Evolutionary conservation across 2,888 invertebrate species (phyloP).

Genomic region (Ditylenchus weischeri): DNA sequence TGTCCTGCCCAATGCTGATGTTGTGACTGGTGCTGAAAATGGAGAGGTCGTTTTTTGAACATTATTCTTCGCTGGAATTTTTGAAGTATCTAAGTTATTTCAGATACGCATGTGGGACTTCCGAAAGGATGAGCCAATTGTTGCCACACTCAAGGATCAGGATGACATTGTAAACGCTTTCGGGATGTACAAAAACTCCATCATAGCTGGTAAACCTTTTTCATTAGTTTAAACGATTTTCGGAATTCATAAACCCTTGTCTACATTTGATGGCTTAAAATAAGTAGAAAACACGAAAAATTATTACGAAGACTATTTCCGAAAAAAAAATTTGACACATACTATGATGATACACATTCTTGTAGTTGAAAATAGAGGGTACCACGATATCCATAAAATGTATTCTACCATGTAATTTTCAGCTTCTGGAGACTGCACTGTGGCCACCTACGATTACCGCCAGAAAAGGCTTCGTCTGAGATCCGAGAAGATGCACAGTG

Average conservation of each 20-base stretch:
- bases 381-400: neutral
- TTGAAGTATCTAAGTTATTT: neutral
- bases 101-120: slow-evolving; percentile 49
- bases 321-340: no score
- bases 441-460: slow-evolving; percentile 26
- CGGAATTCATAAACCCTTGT: no score
- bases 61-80: neutral
- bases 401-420: slow-evolving; percentile 18
- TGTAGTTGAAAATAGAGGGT: no score
- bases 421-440: slow-evolving; percentile 31
- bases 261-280: no score
- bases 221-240: no score
- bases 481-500: slow-evolving; percentile 50
- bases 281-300: no score
- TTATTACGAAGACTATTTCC: no score
- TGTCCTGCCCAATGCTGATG: slow-evolving; percentile 39
- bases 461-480: slow-evolving; percentile 36
- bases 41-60: slow-evolving; percentile 38
- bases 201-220: neutral
- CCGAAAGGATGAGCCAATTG: slow-evolving; percentile 30
- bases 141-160: slow-evolving; percentile 43
- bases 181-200: slow-evolving; percentile 11
- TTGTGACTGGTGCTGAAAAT: slow-evolving; percentile 45
- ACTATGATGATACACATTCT: no score
- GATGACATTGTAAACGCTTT: slow-evolving; percentile 36